Evolutionary conservation across 2,888 invertebrate species (phyloP).

Genomic region (Pycnomerus fuliginosus): DNA sequence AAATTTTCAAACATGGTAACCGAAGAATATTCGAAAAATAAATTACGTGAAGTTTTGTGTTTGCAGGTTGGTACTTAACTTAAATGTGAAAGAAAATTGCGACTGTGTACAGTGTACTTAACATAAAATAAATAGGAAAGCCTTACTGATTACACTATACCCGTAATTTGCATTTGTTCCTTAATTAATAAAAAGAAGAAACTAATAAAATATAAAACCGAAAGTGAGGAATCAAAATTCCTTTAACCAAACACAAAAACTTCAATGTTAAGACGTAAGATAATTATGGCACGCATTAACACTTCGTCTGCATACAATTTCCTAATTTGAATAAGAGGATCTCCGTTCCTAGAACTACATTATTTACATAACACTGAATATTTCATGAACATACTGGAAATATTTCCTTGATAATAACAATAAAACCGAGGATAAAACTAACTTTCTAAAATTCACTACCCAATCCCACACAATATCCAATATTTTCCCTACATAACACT

Average conservation of each 20-base stretch:
- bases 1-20: too few relatives aligned
- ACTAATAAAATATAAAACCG: constrained; percentile 1
- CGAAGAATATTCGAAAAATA: too few relatives aligned
- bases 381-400: neutral
- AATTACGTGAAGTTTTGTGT: constrained; percentile 23
- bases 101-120: constrained; percentile 1
- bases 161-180: constrained; percentile 16
- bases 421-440: too few relatives aligned
- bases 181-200: constrained; percentile 1
- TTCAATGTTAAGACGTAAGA: constrained; percentile 12
- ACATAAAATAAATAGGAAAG: constrained; percentile 13
- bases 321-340: neutral
- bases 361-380: constrained; percentile 1
- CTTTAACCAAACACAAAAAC: constrained; percentile 21
- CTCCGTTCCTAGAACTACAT: neutral
- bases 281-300: neutral
- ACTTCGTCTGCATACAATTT: neutral
- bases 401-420: neutral
- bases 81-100: constrained; percentile 5
- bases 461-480: too few relatives aligned
- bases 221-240: neutral
- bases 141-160: constrained; percentile 15
- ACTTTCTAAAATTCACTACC: too few relatives aligned
- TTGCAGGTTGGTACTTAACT: constrained; percentile 11
- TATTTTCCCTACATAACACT: too few relatives aligned